A percentile compares a stretch with the other conserved stretches of the same genome.
phyloP scores from a whole-genome alignment of 1,140 invertebrate genomes.

The Bradysia coprophila region DNA sequence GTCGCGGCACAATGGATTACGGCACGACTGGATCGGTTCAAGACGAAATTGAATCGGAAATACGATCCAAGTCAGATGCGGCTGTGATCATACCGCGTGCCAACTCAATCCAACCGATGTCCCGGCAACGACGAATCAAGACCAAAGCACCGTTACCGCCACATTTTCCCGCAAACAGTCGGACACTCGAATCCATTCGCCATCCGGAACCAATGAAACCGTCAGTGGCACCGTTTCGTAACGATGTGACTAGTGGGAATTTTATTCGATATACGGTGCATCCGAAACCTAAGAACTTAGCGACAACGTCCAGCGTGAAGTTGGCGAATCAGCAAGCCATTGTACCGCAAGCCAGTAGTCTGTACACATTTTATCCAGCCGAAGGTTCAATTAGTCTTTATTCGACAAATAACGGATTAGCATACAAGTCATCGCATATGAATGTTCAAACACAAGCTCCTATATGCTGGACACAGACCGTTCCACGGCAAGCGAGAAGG shows the following conservation, averaged over 20 bases:
- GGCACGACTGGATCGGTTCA: background rate
- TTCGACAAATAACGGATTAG: conserved; percentile 20
- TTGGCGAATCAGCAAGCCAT: background rate
- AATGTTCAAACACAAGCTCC: conserved; percentile 18
- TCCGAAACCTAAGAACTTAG: background rate
- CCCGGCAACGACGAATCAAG: background rate
- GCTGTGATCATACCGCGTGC: conserved; percentile 4
- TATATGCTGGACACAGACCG: conserved; percentile 23
- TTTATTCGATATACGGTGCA: background rate
- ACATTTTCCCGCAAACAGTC: background rate
- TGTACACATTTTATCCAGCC: conserved; percentile 23
- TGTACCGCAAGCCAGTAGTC: conserved; percentile 11
- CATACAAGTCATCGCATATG: conserved; percentile 21
- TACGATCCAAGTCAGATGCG: background rate
- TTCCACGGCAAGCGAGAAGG: conserved; percentile 23
- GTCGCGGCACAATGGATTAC: background rate
- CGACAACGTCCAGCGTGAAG: no score
- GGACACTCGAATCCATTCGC: background rate
- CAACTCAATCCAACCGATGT: background rate
- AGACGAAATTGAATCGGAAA: conserved; percentile 3
- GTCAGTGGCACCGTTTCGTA: background rate
- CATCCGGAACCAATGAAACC: background rate
- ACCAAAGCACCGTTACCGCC: background rate
- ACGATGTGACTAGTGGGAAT: background rate
- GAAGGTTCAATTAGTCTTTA: conserved; percentile 22